Base-by-base conservation (phyloP, 2,797 vertebrate genomes). In the Channa striata region DNA sequence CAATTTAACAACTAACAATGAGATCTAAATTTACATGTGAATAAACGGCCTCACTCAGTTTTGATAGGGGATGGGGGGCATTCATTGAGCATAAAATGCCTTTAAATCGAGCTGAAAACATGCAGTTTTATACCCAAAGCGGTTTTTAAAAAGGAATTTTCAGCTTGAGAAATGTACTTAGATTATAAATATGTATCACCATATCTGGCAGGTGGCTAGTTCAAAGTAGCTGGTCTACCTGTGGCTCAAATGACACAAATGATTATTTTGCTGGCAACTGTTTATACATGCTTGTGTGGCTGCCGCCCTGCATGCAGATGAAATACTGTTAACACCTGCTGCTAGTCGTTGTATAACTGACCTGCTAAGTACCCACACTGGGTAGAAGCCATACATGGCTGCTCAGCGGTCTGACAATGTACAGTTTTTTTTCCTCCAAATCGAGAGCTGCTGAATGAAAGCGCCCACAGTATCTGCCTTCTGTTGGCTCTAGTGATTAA, bases 121-220 rank as follows among this genome's bases (percentile, higher is more conserved):
- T 14, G 25, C 33, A 6, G 14, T 47, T 61, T 50, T 20, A 43
- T 43, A n/a, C 19, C 30, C 1, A 25, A 11, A 43, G 8, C 13
- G 34, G 0, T 21, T 8, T 16, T 52, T 48, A 61, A 20, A 34
- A 51, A 19, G 11, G 5, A 11, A 47, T 34, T 37, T 43, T 7
- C 4, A 21, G 11, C 8, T 63, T 25, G 16, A 43, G 14, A 65
- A 64, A 57, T 20, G 9, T 62, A n/a, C 51, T 48, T 42, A 33
- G 14, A 50, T 61, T 56, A 61, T 62, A 48, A 66, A 74, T 71
- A 60, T 74, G 51, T 47, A 66, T 77, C 37, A 61, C 5, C 11
- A 47, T 25, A 19, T 58, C 23, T 36, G n/a, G 20, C 71, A 76
- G 39, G 54, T 74, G 30, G 50, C 51, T 44, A 33, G 34, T 67